Evolutionary conservation across 2,113 vertebrate genomes (phyloP).

Genomic region (Probosciger aterrimus): DNA sequence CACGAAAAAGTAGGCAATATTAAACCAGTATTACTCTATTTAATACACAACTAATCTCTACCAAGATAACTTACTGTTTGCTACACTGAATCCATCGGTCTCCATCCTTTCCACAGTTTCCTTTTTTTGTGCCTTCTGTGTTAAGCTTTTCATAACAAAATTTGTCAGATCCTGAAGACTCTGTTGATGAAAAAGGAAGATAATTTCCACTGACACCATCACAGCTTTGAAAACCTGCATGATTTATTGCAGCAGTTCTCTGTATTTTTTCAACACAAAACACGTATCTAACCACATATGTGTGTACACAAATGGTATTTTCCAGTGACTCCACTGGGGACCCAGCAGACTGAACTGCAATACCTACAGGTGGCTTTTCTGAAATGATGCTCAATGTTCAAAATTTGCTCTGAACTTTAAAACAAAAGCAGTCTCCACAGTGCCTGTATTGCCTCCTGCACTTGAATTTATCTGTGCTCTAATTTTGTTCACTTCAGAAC

Average conservation of each 20-base stretch:
- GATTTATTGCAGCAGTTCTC: neutral
- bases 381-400: neutral
- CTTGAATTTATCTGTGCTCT: neutral
- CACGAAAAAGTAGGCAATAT: neutral
- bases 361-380: neutral
- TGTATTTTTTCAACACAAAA: neutral
- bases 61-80: slow-evolving; percentile 90
- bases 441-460: neutral
- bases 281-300: neutral
- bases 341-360: neutral
- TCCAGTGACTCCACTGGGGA: neutral
- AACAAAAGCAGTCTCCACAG: neutral
- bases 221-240: neutral
- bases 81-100: slow-evolving; percentile 93
- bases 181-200: slow-evolving; percentile 67
- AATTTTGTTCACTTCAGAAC: neutral
- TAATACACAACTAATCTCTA: neutral
- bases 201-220: neutral
- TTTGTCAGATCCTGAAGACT: slow-evolving; percentile 91
- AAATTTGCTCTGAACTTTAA: neutral
- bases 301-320: neutral
- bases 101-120: slow-evolving; percentile 94
- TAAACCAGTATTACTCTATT: neutral
- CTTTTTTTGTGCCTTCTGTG: slow-evolving; percentile 96
- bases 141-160: slow-evolving; percentile 99